Conservation (phyloP, 2,797 vertebrate species). For the Dendrocincla fuliginosa region DNA sequence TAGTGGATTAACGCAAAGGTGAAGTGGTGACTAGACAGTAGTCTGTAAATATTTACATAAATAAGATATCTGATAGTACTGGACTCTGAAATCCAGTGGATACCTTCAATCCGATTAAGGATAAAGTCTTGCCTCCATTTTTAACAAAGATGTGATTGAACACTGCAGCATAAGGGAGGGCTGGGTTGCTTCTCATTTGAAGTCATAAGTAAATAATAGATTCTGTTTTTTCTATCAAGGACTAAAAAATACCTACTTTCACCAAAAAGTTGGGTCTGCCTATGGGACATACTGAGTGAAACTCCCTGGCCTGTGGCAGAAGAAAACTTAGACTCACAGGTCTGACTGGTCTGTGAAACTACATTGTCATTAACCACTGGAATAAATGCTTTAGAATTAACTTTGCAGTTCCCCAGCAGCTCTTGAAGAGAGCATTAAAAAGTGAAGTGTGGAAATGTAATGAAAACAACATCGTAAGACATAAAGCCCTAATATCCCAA, state of each 20-base stretch:
- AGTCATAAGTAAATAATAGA: neutral
- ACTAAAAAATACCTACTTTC: neutral
- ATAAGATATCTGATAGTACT: neutral
- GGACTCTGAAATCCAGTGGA: neutral
- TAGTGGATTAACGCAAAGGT: neutral
- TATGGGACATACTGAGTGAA: neutral
- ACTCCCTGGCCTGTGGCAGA: neutral
- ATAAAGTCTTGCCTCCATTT: neutral
- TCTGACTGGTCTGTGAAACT: neutral
- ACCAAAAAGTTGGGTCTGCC: neutral
- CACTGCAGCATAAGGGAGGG: neutral
- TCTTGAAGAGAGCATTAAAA: neutral
- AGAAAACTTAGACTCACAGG: neutral
- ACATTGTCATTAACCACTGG: neutral
- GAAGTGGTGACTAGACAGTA: neutral
- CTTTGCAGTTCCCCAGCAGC: neutral
- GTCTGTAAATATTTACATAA: slow-evolving; percentile 2
- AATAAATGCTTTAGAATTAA: neutral
- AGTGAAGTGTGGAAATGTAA: neutral
- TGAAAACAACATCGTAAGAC: neutral
- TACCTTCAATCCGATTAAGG: neutral
- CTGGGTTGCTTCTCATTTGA: neutral
- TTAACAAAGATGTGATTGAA: neutral
- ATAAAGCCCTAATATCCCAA: neutral
- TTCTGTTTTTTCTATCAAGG: neutral